These are phyloP conservation scores for Echinarachnius parma DNA, from an alignment of 53 echinoderm and acorn worm species.

Conservation along the genomic window DNA sequence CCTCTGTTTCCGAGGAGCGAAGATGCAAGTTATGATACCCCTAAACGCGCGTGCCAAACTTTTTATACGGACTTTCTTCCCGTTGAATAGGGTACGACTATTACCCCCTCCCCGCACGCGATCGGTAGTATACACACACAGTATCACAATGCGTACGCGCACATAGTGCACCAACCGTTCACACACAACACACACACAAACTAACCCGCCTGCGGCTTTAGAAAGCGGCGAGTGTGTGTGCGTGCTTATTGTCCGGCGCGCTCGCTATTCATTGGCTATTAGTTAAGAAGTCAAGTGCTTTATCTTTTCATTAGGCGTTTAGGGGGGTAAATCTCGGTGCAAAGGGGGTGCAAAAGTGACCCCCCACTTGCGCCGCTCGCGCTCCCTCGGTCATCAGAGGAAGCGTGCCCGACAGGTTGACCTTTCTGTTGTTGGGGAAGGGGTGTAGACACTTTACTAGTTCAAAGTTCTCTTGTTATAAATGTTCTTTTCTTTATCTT, in stretches of 20 bases:
- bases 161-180: too few relatives aligned
- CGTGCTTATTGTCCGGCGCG: too few relatives aligned
- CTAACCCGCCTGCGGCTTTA: background rate
- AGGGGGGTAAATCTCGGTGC: background rate
- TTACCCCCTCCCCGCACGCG: conserved; percentile 31
- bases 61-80: conserved; percentile 15
- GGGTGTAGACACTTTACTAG: background rate
- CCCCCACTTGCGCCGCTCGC: background rate
- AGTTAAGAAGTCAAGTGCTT: too few relatives aligned
- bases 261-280: conserved; percentile 33
- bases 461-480: too few relatives aligned
- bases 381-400: conserved; percentile 16
- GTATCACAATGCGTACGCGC: background rate
- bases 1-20: conserved; percentile 1
- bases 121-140: background rate
- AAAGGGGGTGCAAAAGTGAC: background rate
- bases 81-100: background rate
- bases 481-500: too few relatives aligned
- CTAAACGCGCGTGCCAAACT: conserved; percentile 27
- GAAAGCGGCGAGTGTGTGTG: background rate
- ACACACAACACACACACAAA: conserved; percentile 22
- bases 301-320: background rate
- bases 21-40: conserved; percentile 2
- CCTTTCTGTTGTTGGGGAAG: conserved; percentile 32
- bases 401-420: conserved; percentile 30